phyloP scores from a whole-genome alignment of 30 jellyfish, hydroid and myxozoan genomes.

The Pseudorhiza aurosa region DNA sequence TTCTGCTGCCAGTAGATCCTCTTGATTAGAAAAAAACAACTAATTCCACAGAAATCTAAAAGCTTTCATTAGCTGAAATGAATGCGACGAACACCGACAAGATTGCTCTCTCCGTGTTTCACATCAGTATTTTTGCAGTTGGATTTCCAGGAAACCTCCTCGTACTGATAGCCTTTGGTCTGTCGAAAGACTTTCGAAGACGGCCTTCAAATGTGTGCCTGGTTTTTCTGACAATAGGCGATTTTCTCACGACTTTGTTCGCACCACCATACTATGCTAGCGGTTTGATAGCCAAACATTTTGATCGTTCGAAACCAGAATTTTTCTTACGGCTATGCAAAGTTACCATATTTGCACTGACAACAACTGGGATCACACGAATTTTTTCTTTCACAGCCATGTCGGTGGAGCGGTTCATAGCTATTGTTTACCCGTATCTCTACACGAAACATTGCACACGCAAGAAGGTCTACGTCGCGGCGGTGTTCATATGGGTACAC shows the following conservation, averaged over 20 bases:
- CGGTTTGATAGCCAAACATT: conserved; percentile 25
- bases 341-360: conserved; percentile 29
- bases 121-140: conserved; percentile 24
- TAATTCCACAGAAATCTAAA: too few species aligned
- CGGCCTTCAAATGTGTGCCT: conserved; percentile 64
- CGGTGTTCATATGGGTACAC: conserved; percentile 29
- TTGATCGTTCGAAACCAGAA: conserved; percentile 23
- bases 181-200: conserved; percentile 52
- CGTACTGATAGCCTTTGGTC: conserved; percentile 44
- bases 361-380: conserved; percentile 53
- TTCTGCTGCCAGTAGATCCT: too few species aligned
- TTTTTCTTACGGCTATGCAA: conserved; percentile 25
- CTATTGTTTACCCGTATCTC: conserved; percentile 53
- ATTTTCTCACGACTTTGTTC: conserved; percentile 52
- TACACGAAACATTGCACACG: conserved; percentile 34
- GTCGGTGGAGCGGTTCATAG: conserved; percentile 60
- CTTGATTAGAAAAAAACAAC: too few species aligned
- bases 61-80: too few species aligned
- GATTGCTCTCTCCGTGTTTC: conserved; percentile 22
- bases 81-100: conserved; percentile 43
- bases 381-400: conserved; percentile 52
- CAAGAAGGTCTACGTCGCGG: conserved; percentile 8
- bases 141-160: conserved; percentile 73
- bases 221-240: conserved; percentile 61
- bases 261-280: conserved; percentile 70